Percentiles rank a stretch among this genome's conserved stretches.
phyloP scores from a whole-genome alignment of 2,113 vertebrate species.

The Otus sunia region DNA sequence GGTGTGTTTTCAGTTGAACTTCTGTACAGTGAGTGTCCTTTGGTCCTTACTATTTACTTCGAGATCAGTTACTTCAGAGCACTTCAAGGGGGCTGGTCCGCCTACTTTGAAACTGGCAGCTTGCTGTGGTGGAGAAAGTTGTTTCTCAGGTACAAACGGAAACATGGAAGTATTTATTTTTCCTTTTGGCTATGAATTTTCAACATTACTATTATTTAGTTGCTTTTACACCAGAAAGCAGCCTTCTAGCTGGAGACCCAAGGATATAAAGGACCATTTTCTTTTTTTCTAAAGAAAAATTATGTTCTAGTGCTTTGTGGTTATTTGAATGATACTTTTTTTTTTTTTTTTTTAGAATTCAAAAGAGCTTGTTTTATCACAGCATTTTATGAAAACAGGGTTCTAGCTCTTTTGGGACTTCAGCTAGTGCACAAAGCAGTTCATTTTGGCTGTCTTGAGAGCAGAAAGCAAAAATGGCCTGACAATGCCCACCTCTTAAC shows the following conservation, averaged over 20 bases:
- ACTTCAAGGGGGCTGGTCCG: neutral
- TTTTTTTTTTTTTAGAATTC: neutral
- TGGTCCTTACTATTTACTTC: neutral
- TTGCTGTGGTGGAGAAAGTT: neutral
- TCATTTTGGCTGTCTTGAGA: conserved; percentile 33
- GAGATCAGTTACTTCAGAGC: neutral
- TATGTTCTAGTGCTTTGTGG: neutral
- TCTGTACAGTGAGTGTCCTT: neutral
- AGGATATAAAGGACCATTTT: neutral
- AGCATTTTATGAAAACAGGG: conserved; percentile 10
- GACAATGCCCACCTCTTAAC: neutral
- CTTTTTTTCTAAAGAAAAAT: neutral
- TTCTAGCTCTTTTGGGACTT: conserved; percentile 36
- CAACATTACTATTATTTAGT: neutral
- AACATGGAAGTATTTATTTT: neutral
- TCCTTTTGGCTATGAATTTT: neutral
- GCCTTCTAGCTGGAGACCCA: neutral
- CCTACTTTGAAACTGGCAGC: neutral
- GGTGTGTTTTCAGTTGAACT: neutral
- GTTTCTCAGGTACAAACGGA: neutral
- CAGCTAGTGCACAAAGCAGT: neutral
- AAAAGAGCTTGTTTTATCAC: conserved; percentile 27
- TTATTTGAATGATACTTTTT: neutral
- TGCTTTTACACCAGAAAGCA: neutral
- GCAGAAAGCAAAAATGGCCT: conserved; percentile 7